Evolutionary conservation across 2,888 invertebrate species (phyloP).

Genomic region (Bugula neritina): DNA sequence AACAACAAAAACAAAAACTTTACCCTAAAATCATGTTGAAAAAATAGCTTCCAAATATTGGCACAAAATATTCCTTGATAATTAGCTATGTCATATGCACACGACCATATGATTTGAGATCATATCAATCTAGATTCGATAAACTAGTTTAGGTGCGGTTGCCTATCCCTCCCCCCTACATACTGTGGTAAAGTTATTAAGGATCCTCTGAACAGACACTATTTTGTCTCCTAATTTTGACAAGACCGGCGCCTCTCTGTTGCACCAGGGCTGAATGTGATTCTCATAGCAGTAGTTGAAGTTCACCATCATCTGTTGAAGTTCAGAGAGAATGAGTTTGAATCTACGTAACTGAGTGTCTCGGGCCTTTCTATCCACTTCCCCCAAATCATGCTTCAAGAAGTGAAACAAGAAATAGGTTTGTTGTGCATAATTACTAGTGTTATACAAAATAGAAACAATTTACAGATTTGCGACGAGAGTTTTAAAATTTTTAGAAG

Average conservation of each 20-base stretch:
- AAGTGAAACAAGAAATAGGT: not conserved
- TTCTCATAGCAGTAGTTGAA: slow-evolving; percentile 22
- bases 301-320: slow-evolving; percentile 26
- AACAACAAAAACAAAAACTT: no score
- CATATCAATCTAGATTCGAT: no score
- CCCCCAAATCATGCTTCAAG: not conserved
- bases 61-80: no score
- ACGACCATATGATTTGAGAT: no score
- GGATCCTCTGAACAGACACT: not conserved
- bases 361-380: not conserved
- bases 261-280: slow-evolving; percentile 26
- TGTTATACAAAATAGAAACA: no score
- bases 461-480: no score
- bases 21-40: no score
- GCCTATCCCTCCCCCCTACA: no score
- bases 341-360: not conserved
- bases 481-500: no score
- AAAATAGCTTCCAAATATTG: no score
- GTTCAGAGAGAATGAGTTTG: slow-evolving; percentile 17
- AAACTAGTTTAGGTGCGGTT: no score
- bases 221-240: slow-evolving; percentile 5
- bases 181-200: slow-evolving; percentile 11
- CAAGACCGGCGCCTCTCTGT: not conserved
- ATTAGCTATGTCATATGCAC: no score
- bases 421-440: not conserved